Percentiles rank a stretch among this genome's conserved stretches.
These are phyloP conservation scores for Drosophila meridionalis DNA, from an alignment of 2,888 invertebrate species.

Conservation along the genomic window DNA sequence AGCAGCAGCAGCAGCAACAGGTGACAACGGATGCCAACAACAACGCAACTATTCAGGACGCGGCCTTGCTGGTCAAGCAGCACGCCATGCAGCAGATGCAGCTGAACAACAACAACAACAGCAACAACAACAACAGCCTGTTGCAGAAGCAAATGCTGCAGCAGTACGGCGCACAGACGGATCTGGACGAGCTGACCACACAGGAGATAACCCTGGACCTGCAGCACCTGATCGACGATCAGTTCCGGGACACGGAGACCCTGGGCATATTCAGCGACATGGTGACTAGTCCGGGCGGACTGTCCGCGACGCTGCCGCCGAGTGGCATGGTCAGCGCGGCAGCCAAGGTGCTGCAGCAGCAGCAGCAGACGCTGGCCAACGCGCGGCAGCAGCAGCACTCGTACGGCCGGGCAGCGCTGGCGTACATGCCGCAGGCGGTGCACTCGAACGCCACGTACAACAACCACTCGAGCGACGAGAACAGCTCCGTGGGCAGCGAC, in stretches of 20 bases:
- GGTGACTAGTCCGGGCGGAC: slow-evolving; percentile 86
- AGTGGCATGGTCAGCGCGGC: slow-evolving; percentile 85
- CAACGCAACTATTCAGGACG: slow-evolving; percentile 72
- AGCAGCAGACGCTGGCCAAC: slow-evolving; percentile 79
- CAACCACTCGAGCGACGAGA: slow-evolving; percentile 86
- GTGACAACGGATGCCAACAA: slow-evolving; percentile 70
- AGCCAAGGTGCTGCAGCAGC: slow-evolving; percentile 84
- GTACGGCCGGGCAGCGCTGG: slow-evolving; percentile 90
- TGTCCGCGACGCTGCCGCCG: slow-evolving; percentile 83
- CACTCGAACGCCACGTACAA: slow-evolving; percentile 87
- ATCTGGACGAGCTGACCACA: slow-evolving; percentile 94
- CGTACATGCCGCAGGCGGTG: slow-evolving; percentile 97
- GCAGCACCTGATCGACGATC: slow-evolving; percentile 96
- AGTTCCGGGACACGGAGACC: slow-evolving; percentile 92
- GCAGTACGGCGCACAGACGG: slow-evolving; percentile 91
- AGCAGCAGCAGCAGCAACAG: slow-evolving; percentile 64
- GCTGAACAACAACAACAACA: slow-evolving; percentile 72
- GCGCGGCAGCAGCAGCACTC: slow-evolving; percentile 83
- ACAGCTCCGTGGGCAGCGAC: slow-evolving; percentile 88
- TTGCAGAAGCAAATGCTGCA: slow-evolving; percentile 88
- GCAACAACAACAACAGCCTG: slow-evolving; percentile 83
- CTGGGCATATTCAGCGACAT: slow-evolving; percentile 94
- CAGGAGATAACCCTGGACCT: slow-evolving; percentile 97
- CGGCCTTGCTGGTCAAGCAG: slow-evolving; percentile 83
- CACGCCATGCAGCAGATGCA: slow-evolving; percentile 85